These are phyloP conservation scores for Fopius arisanus DNA, from an alignment of 1,140 invertebrate species.

Conservation along the genomic window DNA sequence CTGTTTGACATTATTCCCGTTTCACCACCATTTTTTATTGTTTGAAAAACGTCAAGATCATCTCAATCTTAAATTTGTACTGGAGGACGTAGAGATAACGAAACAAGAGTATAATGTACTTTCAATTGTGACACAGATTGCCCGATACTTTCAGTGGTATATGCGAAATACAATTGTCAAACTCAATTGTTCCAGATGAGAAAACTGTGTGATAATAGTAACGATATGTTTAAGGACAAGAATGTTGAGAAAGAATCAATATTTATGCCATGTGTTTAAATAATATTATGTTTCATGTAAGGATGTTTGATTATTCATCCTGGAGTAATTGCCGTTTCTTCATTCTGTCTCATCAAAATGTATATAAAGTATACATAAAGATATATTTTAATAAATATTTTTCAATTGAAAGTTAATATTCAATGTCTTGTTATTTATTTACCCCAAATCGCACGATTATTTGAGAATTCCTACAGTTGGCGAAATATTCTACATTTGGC, in stretches of 20 bases:
- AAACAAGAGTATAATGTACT: neutral
- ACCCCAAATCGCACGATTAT: neutral
- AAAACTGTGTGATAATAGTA: constrained; percentile 13
- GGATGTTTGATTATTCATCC: neutral
- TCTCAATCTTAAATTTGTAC: neutral
- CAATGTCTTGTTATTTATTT: neutral
- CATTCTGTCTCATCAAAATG: neutral
- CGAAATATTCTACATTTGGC: neutral
- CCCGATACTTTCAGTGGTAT: too few species aligned
- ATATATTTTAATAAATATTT: constrained; percentile 14
- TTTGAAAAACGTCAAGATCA: neutral
- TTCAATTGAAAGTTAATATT: constrained; percentile 3
- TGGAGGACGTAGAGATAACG: neutral
- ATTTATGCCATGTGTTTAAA: neutral
- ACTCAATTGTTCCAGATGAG: neutral
- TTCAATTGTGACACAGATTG: neutral
- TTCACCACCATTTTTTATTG: neutral
- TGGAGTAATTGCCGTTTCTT: neutral
- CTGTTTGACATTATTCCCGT: neutral
- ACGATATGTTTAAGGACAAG: neutral
- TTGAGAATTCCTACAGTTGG: neutral
- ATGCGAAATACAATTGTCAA: neutral
- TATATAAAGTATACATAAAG: constrained; percentile 5
- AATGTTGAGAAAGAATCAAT: neutral
- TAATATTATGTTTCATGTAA: constrained; percentile 7